phyloP scores from a whole-genome alignment of 2,797 vertebrate genomes.

The Galagoides demidoff region DNA sequence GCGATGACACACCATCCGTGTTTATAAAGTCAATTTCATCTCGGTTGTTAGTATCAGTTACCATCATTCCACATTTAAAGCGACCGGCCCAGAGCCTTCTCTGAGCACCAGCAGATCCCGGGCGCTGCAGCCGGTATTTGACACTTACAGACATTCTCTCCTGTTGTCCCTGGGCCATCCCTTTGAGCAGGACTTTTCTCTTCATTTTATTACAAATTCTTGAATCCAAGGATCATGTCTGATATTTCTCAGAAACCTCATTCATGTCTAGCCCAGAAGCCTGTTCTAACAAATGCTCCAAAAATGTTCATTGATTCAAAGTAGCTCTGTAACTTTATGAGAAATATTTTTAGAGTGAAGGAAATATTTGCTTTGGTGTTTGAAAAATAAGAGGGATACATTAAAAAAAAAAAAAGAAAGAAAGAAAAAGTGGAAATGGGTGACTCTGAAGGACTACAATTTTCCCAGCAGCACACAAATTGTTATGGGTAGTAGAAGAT shows the following conservation, averaged over 20 bases:
- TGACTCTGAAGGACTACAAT: neutral
- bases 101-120: neutral
- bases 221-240: constrained; percentile 62
- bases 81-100: neutral
- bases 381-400: constrained; percentile 1
- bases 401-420: neutral
- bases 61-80: constrained; percentile 48
- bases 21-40: constrained; percentile 54
- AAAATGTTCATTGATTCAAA: constrained; percentile 51
- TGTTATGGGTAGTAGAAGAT: neutral
- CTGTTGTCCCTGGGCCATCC: neutral
- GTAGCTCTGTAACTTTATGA: constrained; percentile 29
- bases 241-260: constrained; percentile 49
- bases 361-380: constrained; percentile 46
- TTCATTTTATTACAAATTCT: constrained; percentile 67
- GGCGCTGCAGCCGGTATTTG: neutral
- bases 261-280: constrained; percentile 55
- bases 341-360: constrained; percentile 51
- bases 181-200: constrained; percentile 27
- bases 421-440: neutral
- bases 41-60: constrained; percentile 71
- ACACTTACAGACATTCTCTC: neutral
- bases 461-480: neutral
- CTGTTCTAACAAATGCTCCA: neutral
- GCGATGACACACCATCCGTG: constrained; percentile 24